Evolutionary conservation across 2,888 invertebrate genomes (phyloP).

Genomic region (Pollenia amentaria): DNA sequence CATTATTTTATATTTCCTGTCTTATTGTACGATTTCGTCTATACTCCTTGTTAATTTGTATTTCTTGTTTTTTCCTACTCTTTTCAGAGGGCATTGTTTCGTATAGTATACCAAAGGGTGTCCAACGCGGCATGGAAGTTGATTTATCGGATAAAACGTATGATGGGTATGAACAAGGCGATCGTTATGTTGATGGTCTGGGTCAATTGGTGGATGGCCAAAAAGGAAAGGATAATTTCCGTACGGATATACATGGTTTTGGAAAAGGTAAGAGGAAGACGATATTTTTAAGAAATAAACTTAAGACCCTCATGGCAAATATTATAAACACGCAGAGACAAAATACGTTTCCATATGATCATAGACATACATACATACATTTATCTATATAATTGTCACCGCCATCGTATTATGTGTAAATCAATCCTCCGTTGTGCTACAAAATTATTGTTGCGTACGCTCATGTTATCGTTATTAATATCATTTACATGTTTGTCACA

Average conservation of each 20-base stretch:
- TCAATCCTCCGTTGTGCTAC: no score
- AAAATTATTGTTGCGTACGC: no score
- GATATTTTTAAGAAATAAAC: neutral
- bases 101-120: slow-evolving; percentile 92
- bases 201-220: slow-evolving; percentile 92
- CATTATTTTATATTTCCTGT: slow-evolving; percentile 69
- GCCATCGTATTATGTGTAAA: no score
- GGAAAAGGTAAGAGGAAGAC: slow-evolving; percentile 87
- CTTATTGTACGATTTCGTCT: slow-evolving; percentile 22
- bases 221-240: slow-evolving; percentile 90
- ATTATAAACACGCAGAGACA: no score
- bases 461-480: no score
- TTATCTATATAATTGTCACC: no score
- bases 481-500: no score
- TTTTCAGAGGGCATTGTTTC: slow-evolving; percentile 90
- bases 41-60: slow-evolving; percentile 30
- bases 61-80: slow-evolving; percentile 17
- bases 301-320: no score
- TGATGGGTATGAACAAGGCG: slow-evolving; percentile 89
- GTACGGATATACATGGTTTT: slow-evolving; percentile 87
- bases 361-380: no score
- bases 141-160: slow-evolving; percentile 92
- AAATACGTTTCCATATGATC: no score
- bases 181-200: slow-evolving; percentile 88
- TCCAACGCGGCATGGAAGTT: slow-evolving; percentile 89